Base-by-base conservation (phyloP, 2,888 invertebrate genomes). In the Conops quadrifasciatus region DNA sequence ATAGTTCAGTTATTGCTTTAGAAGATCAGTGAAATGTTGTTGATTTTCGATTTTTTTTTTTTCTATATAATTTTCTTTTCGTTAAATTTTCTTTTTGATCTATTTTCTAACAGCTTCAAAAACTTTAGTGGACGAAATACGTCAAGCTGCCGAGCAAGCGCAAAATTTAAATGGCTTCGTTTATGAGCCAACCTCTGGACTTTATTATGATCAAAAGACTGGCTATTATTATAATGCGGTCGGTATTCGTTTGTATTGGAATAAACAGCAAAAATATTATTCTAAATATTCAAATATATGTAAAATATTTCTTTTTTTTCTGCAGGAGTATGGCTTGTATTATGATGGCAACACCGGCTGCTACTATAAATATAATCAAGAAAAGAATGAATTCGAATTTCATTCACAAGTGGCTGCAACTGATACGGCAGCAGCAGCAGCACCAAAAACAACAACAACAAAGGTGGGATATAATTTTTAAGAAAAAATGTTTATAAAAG, bases 141-240 rank as follows among this genome's bases (percentile, higher is more conserved):
- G 90, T 63, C 80, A 92, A 82, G 93, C 89, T 2, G 94, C 94
- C 0, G 91, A 93, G 82, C 89, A 88, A 82, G 93, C 92, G 4
- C 85, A 92, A 81, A 89, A 91, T 78, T 89, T 93, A 76, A 90
- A 90, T 62, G 93, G 93, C 21, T 94, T 95, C 88, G 92, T 94
- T 36, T 95, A 93, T 85, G 95, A 96, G 76, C 91, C 93, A 80
- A 93, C 92, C 2, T 93, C 93, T 28, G 95, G 95, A 76, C 89
- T 95, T 87, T 96, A 95, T 86, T 95, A 95, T 85, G 94, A 96
- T 85, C 93, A 92, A 77, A 92, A 91, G 80, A 92, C 94, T 76
- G 95, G 95, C 74, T 96, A 94, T 87, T 96, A 96, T 87, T 96
- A 95, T 82, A 94, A 95, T 88, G 90, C 94, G 77, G n/a, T n/a